Evolutionary conservation across 2,113 vertebrate species (phyloP).

Genomic region (Pithys albifrons): DNA sequence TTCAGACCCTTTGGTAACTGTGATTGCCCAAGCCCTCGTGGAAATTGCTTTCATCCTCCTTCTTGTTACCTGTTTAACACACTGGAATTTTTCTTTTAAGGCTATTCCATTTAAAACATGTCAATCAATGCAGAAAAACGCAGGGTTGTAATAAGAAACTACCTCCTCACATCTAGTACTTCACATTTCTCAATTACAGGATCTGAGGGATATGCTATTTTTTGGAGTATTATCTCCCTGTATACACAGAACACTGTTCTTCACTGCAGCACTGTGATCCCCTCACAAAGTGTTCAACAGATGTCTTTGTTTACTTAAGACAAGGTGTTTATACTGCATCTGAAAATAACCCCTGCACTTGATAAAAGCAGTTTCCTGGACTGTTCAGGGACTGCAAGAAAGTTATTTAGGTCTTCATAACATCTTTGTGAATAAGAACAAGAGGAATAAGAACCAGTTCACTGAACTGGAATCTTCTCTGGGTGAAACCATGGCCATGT

Average conservation of each 20-base stretch:
- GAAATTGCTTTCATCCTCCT: conserved; percentile 37
- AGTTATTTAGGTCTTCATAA: neutral
- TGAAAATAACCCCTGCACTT: neutral
- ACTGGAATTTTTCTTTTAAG: conserved; percentile 8
- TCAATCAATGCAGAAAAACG: conserved; percentile 23
- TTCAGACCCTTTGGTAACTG: conserved; percentile 38
- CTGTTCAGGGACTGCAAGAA: neutral
- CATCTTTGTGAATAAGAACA: neutral
- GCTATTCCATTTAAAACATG: conserved; percentile 29
- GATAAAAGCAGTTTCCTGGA: neutral
- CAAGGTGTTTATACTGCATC: neutral
- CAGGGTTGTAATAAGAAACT: conserved; percentile 27
- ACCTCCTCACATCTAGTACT: conserved; percentile 12
- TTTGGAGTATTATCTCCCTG: neutral
- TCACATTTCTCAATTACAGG: conserved; percentile 24
- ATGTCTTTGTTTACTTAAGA: conserved; percentile 44
- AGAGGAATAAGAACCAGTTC: neutral
- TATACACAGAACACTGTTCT: neutral
- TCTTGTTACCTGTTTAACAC: conserved; percentile 18
- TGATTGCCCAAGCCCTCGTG: neutral
- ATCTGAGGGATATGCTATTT: neutral
- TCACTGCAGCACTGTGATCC: neutral
- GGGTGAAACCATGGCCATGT: neutral
- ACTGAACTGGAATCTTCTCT: neutral
- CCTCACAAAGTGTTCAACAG: conserved; percentile 14